Conservation (phyloP, 2,797 vertebrate species). For the Antrozous pallidus region DNA sequence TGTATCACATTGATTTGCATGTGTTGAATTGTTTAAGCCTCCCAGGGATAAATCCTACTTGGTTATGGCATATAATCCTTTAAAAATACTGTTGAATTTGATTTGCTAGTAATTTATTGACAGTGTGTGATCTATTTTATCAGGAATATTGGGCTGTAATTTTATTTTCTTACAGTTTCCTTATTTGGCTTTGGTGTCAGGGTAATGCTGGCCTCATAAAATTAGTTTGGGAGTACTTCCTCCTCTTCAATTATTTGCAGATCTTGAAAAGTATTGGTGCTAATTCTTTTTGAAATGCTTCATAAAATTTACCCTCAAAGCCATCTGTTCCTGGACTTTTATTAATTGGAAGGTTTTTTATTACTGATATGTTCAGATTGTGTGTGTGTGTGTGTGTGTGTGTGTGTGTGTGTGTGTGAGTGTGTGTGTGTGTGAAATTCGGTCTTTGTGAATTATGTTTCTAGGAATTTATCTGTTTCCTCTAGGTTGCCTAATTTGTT, state of each 20-base stretch:
- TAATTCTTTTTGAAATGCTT: no score
- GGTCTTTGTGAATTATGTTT: no score
- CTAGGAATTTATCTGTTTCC: no score
- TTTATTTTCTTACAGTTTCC: neutral
- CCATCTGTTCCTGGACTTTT: no score
- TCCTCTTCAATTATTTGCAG: neutral
- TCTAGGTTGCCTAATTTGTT: no score
- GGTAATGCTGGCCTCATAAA: neutral
- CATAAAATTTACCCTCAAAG: no score
- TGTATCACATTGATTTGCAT: neutral
- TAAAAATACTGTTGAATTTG: neutral
- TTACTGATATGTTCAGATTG: no score
- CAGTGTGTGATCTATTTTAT: neutral
- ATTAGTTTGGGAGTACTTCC: neutral
- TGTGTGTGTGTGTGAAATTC: no score
- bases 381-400: no score
- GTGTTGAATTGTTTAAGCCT: neutral
- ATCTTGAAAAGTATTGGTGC: neutral
- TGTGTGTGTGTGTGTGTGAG: no score
- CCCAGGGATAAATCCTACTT: neutral
- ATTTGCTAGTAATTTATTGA: neutral
- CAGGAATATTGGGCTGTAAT: neutral
- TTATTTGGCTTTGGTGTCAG: neutral
- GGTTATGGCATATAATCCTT: neutral
- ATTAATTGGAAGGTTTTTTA: no score